Conservation (phyloP, 2,113 vertebrate genomes). For the Neodon shergylaensis region DNA sequence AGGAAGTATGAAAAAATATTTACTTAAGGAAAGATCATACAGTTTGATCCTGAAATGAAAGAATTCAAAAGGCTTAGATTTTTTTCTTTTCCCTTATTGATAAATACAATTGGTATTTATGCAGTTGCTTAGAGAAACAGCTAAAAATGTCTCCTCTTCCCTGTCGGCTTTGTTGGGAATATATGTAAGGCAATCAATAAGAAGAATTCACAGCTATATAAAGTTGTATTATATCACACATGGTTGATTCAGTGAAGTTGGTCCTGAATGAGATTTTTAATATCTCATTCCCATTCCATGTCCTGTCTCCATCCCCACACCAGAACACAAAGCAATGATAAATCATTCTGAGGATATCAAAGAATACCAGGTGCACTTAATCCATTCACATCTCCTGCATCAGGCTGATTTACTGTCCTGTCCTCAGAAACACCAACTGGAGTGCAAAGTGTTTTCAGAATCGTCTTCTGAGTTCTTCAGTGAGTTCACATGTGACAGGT, state of each 20-base stretch:
- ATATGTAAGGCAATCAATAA: not conserved
- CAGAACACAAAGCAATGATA: conserved; percentile 18
- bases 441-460: conserved; percentile 39
- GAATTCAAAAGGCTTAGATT: not conserved
- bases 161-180: not conserved
- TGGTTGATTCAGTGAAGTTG: not conserved
- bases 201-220: not conserved
- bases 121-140: not conserved
- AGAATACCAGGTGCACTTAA: conserved; percentile 41
- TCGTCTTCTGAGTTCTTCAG: not conserved
- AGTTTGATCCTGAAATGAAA: not conserved
- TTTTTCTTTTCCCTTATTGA: not conserved
- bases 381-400: not conserved
- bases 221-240: not conserved
- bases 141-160: not conserved
- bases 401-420: conserved; percentile 32
- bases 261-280: conserved; percentile 11
- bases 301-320: not conserved
- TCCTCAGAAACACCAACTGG: not conserved
- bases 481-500: not conserved
- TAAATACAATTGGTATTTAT: not conserved
- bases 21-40: not conserved
- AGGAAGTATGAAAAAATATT: not conserved
- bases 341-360: conserved; percentile 24
- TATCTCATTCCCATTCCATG: not conserved